Conservation (phyloP, 2,888 invertebrate genomes). For the Tinea trinotella region DNA sequence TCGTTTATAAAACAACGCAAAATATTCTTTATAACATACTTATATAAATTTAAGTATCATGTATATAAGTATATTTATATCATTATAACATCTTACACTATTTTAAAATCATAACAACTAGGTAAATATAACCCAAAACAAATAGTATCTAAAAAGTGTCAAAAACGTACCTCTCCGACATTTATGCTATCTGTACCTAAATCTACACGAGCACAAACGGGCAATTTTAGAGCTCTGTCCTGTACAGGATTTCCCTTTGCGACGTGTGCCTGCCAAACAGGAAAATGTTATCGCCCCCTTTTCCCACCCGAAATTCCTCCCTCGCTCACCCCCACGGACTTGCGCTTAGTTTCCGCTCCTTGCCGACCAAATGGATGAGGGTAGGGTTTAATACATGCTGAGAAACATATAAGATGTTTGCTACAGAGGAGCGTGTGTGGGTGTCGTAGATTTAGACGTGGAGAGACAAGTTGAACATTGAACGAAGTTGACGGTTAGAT, state of each 20-base stretch:
- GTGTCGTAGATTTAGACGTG: slow-evolving; percentile 3
- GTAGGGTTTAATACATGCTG: slow-evolving; percentile 14
- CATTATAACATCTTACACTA: too few relatives aligned
- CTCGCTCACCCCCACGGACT: slow-evolving; percentile 6
- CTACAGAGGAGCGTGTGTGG: not conserved
- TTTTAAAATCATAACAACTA: too few relatives aligned
- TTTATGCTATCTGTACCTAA: slow-evolving; percentile 29
- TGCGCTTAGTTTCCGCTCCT: slow-evolving; percentile 17
- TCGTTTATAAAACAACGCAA: too few relatives aligned
- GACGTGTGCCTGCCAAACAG: slow-evolving; percentile 69
- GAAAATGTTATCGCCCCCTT: slow-evolving; percentile 53
- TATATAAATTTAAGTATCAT: too few relatives aligned
- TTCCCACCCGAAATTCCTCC: slow-evolving; percentile 30
- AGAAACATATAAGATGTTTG: not conserved
- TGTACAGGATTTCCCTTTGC: slow-evolving; percentile 68
- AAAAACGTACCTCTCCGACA: not conserved
- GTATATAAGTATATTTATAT: too few relatives aligned
- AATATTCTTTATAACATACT: too few relatives aligned
- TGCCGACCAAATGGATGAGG: slow-evolving; percentile 19
- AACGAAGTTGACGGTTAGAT: slow-evolving; percentile 3
- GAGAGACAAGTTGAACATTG: slow-evolving; percentile 2
- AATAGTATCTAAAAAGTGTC: not conserved
- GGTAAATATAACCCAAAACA: too few relatives aligned
- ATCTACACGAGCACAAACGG: slow-evolving; percentile 36
- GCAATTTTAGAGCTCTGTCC: slow-evolving; percentile 69